A percentile compares a stretch with the other conserved stretches of the same genome.
Evolutionary conservation across 1,140 invertebrate species (phyloP).

Genomic region (Caenorhabditis briggsae): DNA sequence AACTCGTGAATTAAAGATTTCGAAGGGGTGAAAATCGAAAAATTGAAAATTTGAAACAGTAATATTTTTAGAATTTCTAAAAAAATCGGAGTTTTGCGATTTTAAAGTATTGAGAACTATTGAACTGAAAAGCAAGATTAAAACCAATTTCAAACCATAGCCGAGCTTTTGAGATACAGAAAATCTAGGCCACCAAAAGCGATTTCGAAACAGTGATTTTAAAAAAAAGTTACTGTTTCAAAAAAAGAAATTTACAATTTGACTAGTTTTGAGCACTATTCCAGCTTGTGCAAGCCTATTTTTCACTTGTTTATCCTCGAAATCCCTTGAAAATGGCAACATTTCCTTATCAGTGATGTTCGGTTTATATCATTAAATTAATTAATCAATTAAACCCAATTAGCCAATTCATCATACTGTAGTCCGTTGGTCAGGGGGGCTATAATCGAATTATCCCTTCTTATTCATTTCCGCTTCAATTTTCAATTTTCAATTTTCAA

Average conservation of each 20-base stretch:
- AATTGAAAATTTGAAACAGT: too few species aligned
- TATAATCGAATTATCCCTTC: too few species aligned
- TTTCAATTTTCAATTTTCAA: neutral
- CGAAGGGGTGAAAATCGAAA: too few species aligned
- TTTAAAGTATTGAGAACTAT: too few species aligned
- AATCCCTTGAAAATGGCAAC: neutral
- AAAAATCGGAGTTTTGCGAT: too few species aligned
- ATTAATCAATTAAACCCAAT: too few species aligned
- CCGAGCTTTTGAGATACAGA: neutral
- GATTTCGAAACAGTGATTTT: neutral
- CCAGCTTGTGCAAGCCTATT: neutral
- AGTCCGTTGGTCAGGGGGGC: too few species aligned
- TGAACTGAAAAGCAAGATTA: too few species aligned
- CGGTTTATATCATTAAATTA: neutral
- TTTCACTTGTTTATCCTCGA: neutral
- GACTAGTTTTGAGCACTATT: neutral
- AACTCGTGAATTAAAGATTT: too few species aligned
- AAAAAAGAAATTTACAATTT: neutral
- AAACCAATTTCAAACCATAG: too few species aligned
- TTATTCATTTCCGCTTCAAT: neutral
- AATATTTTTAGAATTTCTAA: too few species aligned
- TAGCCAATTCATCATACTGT: too few species aligned
- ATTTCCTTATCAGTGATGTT: constrained; percentile 10
- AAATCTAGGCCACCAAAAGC: neutral
- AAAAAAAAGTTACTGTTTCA: neutral